Evolutionary conservation across 2,888 invertebrate species (phyloP).

Genomic region (Shargacucullia verbasci): DNA sequence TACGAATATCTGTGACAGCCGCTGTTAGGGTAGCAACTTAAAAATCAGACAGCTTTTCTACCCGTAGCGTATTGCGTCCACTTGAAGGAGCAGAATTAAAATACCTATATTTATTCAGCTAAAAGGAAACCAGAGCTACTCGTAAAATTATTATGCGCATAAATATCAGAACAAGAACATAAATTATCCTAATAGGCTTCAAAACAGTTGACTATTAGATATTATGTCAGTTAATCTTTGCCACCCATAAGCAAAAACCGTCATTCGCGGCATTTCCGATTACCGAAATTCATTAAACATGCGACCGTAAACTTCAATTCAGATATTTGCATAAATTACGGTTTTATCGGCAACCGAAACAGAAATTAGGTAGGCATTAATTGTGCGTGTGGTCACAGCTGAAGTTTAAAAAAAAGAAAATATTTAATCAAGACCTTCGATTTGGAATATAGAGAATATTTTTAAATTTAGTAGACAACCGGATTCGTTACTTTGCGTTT

Average conservation of each 20-base stretch:
- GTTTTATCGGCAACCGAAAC: slow-evolving; percentile 76
- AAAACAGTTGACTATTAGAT: slow-evolving; percentile 44
- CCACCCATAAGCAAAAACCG: slow-evolving; percentile 70
- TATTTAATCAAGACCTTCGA: slow-evolving; percentile 46
- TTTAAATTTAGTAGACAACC: slow-evolving; percentile 12
- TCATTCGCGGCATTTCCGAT: slow-evolving; percentile 84
- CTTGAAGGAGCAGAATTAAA: no score
- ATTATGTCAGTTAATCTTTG: slow-evolving; percentile 49
- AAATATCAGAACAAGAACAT: slow-evolving; percentile 45
- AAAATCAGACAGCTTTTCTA: no score
- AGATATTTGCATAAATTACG: slow-evolving; percentile 81
- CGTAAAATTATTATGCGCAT: slow-evolving; percentile 39
- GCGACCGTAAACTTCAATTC: slow-evolving; percentile 69
- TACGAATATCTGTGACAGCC: no score
- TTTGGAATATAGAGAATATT: slow-evolving; percentile 18
- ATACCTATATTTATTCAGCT: background rate
- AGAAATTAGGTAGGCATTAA: slow-evolving; percentile 77
- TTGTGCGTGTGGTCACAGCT: slow-evolving; percentile 69
- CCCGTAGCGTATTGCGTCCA: no score
- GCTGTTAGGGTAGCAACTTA: no score
- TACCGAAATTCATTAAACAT: slow-evolving; percentile 76
- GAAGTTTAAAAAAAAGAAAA: slow-evolving; percentile 28
- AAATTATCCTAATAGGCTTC: slow-evolving; percentile 44
- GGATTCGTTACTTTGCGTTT: no score
- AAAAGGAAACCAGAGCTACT: slow-evolving; percentile 24